phyloP scores from a whole-genome alignment of 2,113 vertebrate genomes.

The Strix aluco region DNA sequence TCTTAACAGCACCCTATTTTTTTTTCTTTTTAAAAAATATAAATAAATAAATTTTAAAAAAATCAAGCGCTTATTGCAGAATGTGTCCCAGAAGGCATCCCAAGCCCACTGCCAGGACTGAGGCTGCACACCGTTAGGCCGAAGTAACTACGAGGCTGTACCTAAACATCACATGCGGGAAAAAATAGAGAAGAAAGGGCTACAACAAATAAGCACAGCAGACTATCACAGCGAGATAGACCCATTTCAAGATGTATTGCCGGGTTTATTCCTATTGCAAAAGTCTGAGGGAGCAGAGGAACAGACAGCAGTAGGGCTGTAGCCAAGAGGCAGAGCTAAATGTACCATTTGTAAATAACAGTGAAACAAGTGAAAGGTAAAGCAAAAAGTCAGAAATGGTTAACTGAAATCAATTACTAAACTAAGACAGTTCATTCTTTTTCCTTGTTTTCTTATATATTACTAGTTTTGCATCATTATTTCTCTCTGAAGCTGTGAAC shows the following conservation, averaged over 20 bases:
- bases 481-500: neutral
- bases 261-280: neutral
- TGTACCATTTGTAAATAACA: neutral
- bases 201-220: neutral
- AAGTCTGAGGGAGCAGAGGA: neutral
- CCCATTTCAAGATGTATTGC: neutral
- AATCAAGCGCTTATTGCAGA: neutral
- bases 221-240: neutral
- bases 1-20: neutral
- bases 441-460: neutral
- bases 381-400: neutral
- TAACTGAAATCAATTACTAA: neutral
- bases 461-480: neutral
- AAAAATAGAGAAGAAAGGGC: neutral
- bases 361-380: neutral
- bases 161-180: neutral
- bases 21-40: neutral
- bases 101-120: neutral
- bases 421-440: neutral
- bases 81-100: neutral
- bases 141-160: neutral
- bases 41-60: neutral
- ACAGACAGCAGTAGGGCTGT: neutral
- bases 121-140: neutral
- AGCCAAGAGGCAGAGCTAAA: neutral